Evolutionary conservation across 2,797 vertebrate species (phyloP), one percentile per base, ranked within the genome.

Genomic region (Acipenser ruthenus): DNA sequence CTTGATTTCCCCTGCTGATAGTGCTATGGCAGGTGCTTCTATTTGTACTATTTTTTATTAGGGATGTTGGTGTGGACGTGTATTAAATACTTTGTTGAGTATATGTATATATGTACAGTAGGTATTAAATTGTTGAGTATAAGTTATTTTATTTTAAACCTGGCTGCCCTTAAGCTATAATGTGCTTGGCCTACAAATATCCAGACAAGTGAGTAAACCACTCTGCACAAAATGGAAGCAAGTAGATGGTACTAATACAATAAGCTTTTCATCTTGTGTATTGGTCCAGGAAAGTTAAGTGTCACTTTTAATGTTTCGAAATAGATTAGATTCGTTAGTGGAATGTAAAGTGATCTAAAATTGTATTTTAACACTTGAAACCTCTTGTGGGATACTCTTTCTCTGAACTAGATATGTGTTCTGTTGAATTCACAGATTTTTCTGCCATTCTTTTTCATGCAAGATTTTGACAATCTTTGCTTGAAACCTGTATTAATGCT

Each of bases 161-260:
- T 58, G 12, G 55, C 55, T 58, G 55, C 12, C 55, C 55, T 12
- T n/a, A 37, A 37, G 37, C 37, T 37, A 37, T 37, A 37, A n/a
- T 58, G 11, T n/a, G 12, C 55, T 58, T 11, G 10, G 12, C 55
- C 55, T 11, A 58, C 55, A 58, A n/a, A n/a, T 58, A 58, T 13
- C 11, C 37, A 37, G 37, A 37, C 55, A 58, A 58, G 12, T 58
- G 10, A 11, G 12, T 11, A 58, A n/a, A n/a, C 55, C 55, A 58
- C 55, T 15, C 12, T 58, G 12, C 55, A 58, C 55, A 58, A 58
- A 58, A 58, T 13, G 15, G 55, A 58, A 58, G 55, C 55, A 58
- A 58, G 58, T 58, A 58, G 55, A 58, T 58, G 55, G 15, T 58
- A 58, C 58, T 58, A 58, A 58, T 13, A 58, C 15, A 58, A 58